Conservation (phyloP, 1,140 invertebrate genomes). For the Coenobita brevimanus region DNA sequence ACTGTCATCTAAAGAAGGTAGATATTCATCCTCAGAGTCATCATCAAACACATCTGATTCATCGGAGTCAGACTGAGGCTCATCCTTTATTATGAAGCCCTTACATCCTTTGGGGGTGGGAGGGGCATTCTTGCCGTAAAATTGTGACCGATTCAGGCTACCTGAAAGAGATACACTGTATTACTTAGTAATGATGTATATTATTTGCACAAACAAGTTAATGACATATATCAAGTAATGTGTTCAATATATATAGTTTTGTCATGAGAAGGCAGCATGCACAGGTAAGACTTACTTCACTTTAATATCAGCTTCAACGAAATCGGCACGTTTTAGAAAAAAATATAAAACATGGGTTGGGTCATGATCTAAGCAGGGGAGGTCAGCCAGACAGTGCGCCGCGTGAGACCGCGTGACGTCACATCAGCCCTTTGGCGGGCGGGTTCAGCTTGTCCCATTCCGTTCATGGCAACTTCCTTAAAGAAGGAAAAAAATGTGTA, state of each 20-base stretch:
- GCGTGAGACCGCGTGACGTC: too few species aligned
- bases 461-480: too few species aligned
- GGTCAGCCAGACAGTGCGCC: too few species aligned
- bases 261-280: slow-evolving; percentile 13
- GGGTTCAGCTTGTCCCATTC: too few species aligned
- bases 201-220: neutral
- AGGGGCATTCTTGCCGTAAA: slow-evolving; percentile 19
- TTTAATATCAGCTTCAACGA: neutral
- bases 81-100: neutral
- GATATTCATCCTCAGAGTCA: slow-evolving; percentile 24
- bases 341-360: slow-evolving; percentile 9
- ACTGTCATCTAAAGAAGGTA: neutral
- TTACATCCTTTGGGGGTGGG: neutral
- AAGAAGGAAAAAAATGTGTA: too few species aligned
- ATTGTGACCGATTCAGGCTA: neutral
- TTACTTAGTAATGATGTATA: neutral
- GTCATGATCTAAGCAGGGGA: too few species aligned
- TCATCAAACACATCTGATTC: slow-evolving; percentile 8
- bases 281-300: slow-evolving; percentile 10
- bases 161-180: slow-evolving; percentile 6
- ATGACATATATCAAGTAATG: neutral
- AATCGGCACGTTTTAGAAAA: slow-evolving; percentile 6
- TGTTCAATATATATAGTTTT: neutral
- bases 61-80: slow-evolving; percentile 28
- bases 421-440: too few species aligned